Conservation (phyloP, 2,888 invertebrate genomes). For the Acheta domesticus region DNA sequence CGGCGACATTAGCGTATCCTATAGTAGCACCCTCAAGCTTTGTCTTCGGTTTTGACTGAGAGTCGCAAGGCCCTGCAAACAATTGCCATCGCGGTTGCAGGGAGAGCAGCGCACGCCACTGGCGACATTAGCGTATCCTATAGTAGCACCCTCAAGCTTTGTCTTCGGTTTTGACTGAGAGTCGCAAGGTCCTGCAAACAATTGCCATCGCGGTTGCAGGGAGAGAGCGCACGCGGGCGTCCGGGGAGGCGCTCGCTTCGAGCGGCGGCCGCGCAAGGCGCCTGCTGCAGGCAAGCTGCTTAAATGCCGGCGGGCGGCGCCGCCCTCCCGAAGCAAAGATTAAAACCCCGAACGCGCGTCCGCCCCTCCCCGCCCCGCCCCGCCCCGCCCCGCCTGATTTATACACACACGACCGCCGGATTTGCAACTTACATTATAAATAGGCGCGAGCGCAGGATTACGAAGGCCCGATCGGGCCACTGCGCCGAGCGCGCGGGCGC, state of each 20-base stretch:
- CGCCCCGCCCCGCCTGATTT: not conserved
- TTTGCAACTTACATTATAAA: slow-evolving; percentile 18
- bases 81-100: too few relatives aligned
- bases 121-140: too few relatives aligned
- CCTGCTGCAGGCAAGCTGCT: not conserved
- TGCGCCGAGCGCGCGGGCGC: not conserved
- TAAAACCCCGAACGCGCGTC: not conserved
- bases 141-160: too few relatives aligned
- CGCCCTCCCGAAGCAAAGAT: not conserved
- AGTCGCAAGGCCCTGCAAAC: too few relatives aligned
- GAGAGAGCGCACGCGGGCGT: too few relatives aligned
- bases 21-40: too few relatives aligned
- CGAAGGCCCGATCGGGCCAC: not conserved
- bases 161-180: too few relatives aligned
- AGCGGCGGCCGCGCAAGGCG: not conserved
- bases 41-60: too few relatives aligned
- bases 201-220: too few relatives aligned
- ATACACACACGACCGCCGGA: slow-evolving; percentile 2
- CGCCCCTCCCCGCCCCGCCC: not conserved
- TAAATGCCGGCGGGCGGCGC: not conserved
- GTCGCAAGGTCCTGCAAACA: too few relatives aligned
- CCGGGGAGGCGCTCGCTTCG: not conserved
- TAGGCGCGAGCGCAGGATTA: slow-evolving; percentile 2
- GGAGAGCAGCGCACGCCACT: too few relatives aligned
- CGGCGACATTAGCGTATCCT: too few relatives aligned